Base-by-base conservation (phyloP, 1,140 invertebrate species). In the Zelostemma sp. region DNA sequence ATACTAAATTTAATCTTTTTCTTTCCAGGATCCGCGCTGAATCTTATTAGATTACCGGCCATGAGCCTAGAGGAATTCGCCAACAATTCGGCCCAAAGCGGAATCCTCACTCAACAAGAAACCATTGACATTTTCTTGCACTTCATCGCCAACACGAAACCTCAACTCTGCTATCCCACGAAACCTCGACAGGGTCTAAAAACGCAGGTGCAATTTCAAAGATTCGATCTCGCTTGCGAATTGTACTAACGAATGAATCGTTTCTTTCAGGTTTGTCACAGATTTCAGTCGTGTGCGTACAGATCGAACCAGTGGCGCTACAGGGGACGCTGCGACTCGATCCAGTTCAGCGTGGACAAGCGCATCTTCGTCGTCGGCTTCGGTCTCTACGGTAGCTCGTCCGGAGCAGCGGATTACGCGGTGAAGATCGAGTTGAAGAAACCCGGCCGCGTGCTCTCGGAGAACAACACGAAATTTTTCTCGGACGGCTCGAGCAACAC, bases 261-360 rank as follows among this genome's bases (percentile, higher is more conserved):
- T 62, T 18, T 46, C 74, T 75, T 56, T 17, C 82, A 93, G 92
- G 92, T 95, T 9, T 97, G 96, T 77, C 95, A 97, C 80, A 88
- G 97, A 80, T 98, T 98, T 80, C 95, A 97, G 81, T 97, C 96
- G 0, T 97, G 95, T 77, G 97, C 96, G 1, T 98, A 98, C 81
- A 90, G 97, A 69, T 96, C 94, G 76, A 98, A 98, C 80, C 97
- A 98, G 76, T 97, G 95, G 95, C 89, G 95, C 28, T 97, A 97
- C 79, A 88, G 95, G 75, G 95, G 95, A 9, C 88, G 95, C 41
- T 96, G 95, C 78, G 95, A 97, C 76, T 95, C 93, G 25, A 97
- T 97, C 76, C 95, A 97, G 76, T 97, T 97, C 80, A 94, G 93
- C 71, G 95, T 97, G 3, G 95, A 97, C 80, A 92, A 93, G 62